These are phyloP conservation scores for Electrophaes corylata DNA, from an alignment of 2,888 invertebrate species.

Conservation along the genomic window DNA sequence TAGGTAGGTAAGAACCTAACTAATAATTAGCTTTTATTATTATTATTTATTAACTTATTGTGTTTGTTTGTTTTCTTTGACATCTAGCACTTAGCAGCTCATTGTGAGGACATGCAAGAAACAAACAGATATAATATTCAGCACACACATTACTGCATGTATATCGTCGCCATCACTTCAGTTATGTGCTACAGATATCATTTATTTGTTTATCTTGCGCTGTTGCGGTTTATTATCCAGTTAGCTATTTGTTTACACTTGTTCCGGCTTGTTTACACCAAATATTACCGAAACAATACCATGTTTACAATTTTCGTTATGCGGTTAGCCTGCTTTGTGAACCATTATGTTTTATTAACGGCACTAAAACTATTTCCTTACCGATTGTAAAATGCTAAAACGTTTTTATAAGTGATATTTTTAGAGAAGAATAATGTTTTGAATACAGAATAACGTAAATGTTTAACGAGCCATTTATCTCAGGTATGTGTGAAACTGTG, in stretches of 20 bases:
- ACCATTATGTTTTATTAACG: conserved; percentile 36
- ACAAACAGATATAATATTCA: neutral
- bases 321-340: conserved; percentile 35
- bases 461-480: neutral
- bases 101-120: neutral
- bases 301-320: conserved; percentile 37
- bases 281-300: conserved; percentile 36
- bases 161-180: neutral
- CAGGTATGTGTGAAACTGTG: no score
- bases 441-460: neutral
- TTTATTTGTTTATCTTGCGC: conserved; percentile 17
- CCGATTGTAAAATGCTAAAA: conserved; percentile 14
- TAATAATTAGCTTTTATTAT: no score
- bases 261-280: conserved; percentile 29
- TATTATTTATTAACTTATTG: no score
- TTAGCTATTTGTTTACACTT: conserved; percentile 30
- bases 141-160: neutral
- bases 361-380: conserved; percentile 33
- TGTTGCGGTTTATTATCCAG: conserved; percentile 24
- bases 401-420: conserved; percentile 7
- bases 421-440: neutral
- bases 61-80: neutral
- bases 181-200: conserved; percentile 2
- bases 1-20: no score
- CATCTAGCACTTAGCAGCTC: neutral